Conservation (phyloP, 2,888 invertebrate genomes). For the Argyresthia albistria region DNA sequence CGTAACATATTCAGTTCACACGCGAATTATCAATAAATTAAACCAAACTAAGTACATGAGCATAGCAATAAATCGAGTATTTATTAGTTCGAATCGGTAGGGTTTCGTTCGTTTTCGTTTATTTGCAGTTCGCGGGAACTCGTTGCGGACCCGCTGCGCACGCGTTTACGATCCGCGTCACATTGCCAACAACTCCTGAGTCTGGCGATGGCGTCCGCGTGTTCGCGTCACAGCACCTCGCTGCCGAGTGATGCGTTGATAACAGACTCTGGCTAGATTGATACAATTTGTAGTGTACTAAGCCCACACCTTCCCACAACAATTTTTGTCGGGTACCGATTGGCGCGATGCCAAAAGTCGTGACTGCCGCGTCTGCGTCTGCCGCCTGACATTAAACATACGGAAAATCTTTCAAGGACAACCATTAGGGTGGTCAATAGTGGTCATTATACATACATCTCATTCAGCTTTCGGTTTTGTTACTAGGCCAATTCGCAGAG, state of each 20-base stretch:
- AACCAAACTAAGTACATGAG: background rate
- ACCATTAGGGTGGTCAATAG: no score
- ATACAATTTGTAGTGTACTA: constrained; percentile 13
- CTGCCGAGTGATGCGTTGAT: constrained; percentile 43
- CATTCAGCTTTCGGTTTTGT: background rate
- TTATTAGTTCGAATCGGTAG: constrained; percentile 21
- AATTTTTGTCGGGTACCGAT: constrained; percentile 9
- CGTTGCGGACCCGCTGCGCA: constrained; percentile 42
- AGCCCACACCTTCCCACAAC: constrained; percentile 1
- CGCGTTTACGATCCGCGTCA: constrained; percentile 12
- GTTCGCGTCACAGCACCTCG: constrained; percentile 32
- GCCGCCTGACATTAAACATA: constrained; percentile 31
- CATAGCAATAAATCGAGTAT: constrained; percentile 12
- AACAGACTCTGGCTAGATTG: constrained; percentile 53
- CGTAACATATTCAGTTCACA: no score
- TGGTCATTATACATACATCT: background rate
- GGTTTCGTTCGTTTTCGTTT: constrained; percentile 34
- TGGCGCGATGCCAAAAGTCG: constrained; percentile 41
- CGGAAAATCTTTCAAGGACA: constrained; percentile 4
- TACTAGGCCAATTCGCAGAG: background rate
- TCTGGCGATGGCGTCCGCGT: constrained; percentile 36
- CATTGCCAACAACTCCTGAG: constrained; percentile 10
- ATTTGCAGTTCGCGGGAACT: constrained; percentile 31
- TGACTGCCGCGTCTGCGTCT: constrained; percentile 21
- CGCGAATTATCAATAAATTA: no score